phyloP scores from a whole-genome alignment of 2,797 vertebrate genomes.

The Leptatherina wallacei region DNA sequence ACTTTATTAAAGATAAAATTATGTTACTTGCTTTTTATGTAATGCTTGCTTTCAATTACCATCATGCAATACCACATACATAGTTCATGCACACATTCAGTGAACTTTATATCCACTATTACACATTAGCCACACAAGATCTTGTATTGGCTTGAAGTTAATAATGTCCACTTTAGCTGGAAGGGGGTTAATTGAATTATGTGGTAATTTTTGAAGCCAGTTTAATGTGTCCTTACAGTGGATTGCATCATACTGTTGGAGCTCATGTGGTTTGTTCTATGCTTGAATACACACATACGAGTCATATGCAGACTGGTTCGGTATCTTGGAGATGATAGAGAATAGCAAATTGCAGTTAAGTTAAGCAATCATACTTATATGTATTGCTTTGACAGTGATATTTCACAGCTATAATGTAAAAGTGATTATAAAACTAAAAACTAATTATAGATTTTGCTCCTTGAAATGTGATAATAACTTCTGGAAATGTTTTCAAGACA shows the following conservation, averaged over 20 bases:
- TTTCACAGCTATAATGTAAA: constrained; percentile 9
- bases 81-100: not conserved
- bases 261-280: constrained; percentile 26
- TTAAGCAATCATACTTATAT: not conserved
- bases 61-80: not conserved
- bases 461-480: not conserved
- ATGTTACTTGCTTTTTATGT: constrained; percentile 17
- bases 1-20: constrained; percentile 1
- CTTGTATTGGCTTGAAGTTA: constrained; percentile 2
- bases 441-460: not conserved
- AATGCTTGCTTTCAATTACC: constrained; percentile 19
- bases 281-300: constrained; percentile 6
- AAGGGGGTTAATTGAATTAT: constrained; percentile 15
- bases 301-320: not conserved
- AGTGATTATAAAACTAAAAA: constrained; percentile 17
- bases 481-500: constrained; percentile 16
- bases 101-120: not conserved
- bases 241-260: constrained; percentile 14
- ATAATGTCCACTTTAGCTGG: constrained; percentile 5
- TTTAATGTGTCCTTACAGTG: constrained; percentile 18
- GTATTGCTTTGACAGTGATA: not conserved
- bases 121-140: constrained; percentile 9
- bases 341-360: not conserved
- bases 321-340: not conserved
- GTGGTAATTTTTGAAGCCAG: constrained; percentile 4